Evolutionary conservation across 2,888 invertebrate species (phyloP).

Genomic region (Trichacis sp.): DNA sequence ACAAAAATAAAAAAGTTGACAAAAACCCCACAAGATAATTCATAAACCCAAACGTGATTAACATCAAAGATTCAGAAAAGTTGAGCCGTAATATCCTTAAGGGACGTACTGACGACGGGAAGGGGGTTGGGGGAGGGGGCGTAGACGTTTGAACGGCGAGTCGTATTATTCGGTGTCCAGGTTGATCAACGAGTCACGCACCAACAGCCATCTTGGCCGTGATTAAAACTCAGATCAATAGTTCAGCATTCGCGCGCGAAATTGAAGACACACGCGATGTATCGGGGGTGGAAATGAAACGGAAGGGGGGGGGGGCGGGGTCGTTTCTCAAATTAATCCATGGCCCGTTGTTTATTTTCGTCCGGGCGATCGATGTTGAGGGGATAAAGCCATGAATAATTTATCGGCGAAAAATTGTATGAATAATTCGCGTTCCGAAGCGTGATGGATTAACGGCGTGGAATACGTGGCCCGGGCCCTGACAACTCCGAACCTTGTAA

Average conservation of each 20-base stretch:
- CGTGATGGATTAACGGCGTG: background rate
- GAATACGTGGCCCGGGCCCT: background rate
- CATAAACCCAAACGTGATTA: too few species aligned
- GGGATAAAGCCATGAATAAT: background rate
- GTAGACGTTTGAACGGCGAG: constrained; percentile 17
- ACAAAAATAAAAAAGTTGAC: too few species aligned
- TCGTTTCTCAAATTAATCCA: background rate
- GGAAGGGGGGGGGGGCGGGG: background rate
- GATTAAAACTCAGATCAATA: constrained; percentile 7
- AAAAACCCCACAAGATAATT: too few species aligned
- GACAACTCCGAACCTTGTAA: too few species aligned
- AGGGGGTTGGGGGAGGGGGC: too few species aligned
- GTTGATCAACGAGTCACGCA: constrained; percentile 1
- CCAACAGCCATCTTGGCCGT: constrained; percentile 3
- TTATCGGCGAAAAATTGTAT: background rate
- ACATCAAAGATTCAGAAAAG: too few species aligned
- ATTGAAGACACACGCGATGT: constrained; percentile 2
- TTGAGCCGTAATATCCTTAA: too few species aligned
- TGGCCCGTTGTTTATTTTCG: background rate
- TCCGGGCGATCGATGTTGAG: background rate
- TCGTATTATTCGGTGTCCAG: constrained; percentile 22
- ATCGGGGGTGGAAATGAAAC: too few species aligned
- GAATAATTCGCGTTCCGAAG: background rate
- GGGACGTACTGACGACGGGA: too few species aligned
- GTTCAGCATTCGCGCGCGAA: background rate